phyloP scores from a whole-genome alignment of 2,113 vertebrate species.

The Cebus imitator region DNA sequence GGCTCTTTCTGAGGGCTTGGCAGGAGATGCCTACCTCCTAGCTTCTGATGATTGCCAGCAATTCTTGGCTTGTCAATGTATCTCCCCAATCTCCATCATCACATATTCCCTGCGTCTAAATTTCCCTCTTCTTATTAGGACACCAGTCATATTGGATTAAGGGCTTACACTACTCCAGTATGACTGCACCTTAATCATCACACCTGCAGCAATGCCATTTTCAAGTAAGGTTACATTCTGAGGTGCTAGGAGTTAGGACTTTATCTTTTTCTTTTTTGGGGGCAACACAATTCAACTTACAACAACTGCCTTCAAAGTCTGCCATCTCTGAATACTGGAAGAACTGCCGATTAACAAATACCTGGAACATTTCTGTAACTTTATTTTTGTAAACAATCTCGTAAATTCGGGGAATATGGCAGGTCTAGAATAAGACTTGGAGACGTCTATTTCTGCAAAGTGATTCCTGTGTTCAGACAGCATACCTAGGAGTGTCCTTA shows the following conservation, averaged over 20 bases:
- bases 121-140: background rate
- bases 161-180: background rate
- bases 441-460: background rate
- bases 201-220: background rate
- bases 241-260: background rate
- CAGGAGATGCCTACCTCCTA: background rate
- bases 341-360: background rate
- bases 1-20: background rate
- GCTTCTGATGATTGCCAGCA: background rate
- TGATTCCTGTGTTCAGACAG: no score
- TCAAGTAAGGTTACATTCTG: background rate
- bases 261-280: background rate
- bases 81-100: background rate
- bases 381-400: background rate
- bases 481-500: background rate
- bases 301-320: background rate
- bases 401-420: background rate
- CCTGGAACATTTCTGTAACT: background rate
- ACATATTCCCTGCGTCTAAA: background rate
- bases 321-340: background rate
- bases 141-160: background rate
- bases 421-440: background rate
- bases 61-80: background rate
- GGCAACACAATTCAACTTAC: background rate
- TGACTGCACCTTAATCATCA: background rate